A percentile compares a stretch with the other conserved stretches of the same genome.
Conservation (phyloP, 2,113 vertebrate species). For the Hippocampus guttulatus region DNA sequence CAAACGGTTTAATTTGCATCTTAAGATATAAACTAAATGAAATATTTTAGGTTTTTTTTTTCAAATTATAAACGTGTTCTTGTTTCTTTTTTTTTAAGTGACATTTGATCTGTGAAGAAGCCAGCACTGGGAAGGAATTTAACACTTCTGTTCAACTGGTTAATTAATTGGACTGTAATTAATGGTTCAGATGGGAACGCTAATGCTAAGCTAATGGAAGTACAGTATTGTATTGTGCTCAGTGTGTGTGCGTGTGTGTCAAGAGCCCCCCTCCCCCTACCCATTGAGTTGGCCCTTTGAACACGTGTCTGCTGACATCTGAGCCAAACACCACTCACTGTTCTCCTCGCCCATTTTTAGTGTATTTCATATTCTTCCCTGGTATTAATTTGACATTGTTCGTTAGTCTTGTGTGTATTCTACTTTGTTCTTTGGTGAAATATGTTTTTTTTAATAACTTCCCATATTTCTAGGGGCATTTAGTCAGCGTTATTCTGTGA, state of each 20-base stretch:
- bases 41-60: too few relatives aligned
- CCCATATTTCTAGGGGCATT: too few relatives aligned
- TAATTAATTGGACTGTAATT: slow-evolving; percentile 13
- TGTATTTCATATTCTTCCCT: too few relatives aligned
- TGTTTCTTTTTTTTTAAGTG: too few relatives aligned
- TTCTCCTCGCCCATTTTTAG: neutral
- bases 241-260: slow-evolving; percentile 17
- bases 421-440: too few relatives aligned
- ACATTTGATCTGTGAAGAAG: neutral
- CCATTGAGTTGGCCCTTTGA: slow-evolving; percentile 27
- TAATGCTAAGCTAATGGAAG: slow-evolving; percentile 20
- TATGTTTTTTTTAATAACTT: too few relatives aligned
- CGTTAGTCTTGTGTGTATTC: too few relatives aligned
- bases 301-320: slow-evolving; percentile 26
- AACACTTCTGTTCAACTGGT: slow-evolving; percentile 30
- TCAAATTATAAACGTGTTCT: too few relatives aligned
- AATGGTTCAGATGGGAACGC: too few relatives aligned
- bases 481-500: too few relatives aligned
- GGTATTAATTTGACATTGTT: neutral
- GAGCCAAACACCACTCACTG: slow-evolving; percentile 5
- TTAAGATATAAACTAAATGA: too few relatives aligned
- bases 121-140: neutral
- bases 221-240: slow-evolving; percentile 1
- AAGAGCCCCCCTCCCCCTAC: neutral
- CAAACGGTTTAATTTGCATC: too few relatives aligned